phyloP scores from a whole-genome alignment of 2,888 invertebrate genomes.

The Eurytoma californica region DNA sequence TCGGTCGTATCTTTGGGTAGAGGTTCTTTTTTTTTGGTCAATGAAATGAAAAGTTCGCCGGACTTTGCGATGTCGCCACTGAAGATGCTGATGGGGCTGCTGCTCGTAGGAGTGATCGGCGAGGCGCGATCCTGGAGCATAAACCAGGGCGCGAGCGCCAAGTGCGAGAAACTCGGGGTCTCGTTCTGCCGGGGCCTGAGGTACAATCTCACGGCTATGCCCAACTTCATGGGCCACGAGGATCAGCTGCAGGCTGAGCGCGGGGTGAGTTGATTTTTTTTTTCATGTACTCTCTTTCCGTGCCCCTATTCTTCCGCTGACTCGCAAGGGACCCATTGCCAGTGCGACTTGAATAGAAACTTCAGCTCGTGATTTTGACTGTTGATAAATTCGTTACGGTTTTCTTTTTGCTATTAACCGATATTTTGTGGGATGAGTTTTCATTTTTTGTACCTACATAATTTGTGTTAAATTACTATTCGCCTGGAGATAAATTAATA shows the following conservation, averaged over 20 bases:
- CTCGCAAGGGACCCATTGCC: too few species aligned
- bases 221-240: slow-evolving; percentile 88
- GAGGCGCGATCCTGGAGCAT: slow-evolving; percentile 65
- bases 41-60: too few species aligned
- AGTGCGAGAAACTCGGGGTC: slow-evolving; percentile 87
- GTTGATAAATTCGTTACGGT: too few species aligned
- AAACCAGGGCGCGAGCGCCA: slow-evolving; percentile 73
- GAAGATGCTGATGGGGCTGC: slow-evolving; percentile 11
- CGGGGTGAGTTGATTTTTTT: slow-evolving; percentile 78
- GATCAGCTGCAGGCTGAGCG: slow-evolving; percentile 88
- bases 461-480: too few species aligned
- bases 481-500: too few species aligned
- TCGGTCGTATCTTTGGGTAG: too few species aligned
- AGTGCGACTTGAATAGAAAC: too few species aligned
- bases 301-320: neutral
- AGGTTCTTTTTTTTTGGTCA: too few species aligned
- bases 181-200: slow-evolving; percentile 88
- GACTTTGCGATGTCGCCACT: neutral
- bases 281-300: neutral
- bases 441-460: too few species aligned
- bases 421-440: too few species aligned
- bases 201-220: slow-evolving; percentile 92
- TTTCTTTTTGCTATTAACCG: too few species aligned
- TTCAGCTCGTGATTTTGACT: too few species aligned
- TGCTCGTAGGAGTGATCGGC: slow-evolving; percentile 56